phyloP scores from a whole-genome alignment of 2,797 vertebrate genomes.

The Coendou prehensilis region DNA sequence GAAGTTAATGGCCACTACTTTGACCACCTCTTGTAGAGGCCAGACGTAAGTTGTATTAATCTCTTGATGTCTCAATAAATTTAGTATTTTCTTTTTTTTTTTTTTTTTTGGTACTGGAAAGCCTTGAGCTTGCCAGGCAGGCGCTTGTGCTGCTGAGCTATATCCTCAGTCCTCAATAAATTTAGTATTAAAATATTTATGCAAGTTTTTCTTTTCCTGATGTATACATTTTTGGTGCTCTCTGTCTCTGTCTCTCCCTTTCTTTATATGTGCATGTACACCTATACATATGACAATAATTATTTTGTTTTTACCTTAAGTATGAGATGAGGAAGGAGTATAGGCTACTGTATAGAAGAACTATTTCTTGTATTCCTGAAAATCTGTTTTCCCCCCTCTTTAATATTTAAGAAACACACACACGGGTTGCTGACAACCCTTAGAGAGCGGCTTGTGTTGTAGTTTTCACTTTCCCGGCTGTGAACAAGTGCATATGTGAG shows the following conservation, averaged over 20 bases:
- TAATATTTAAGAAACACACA: constrained; percentile 82
- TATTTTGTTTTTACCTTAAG: constrained; percentile 68
- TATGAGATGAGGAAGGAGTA: constrained; percentile 69
- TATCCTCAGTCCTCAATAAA: not conserved
- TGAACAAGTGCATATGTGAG: constrained; percentile 85
- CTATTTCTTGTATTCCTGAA: constrained; percentile 73
- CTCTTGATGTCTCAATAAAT: not conserved
- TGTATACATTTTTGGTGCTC: not conserved
- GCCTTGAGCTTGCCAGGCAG: no score
- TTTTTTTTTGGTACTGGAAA: no score
- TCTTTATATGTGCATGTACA: not conserved
- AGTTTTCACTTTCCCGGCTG: constrained; percentile 83
- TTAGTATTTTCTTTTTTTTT: not conserved
- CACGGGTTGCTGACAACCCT: constrained; percentile 79
- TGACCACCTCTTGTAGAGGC: not conserved
- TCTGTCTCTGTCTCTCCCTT: not conserved
- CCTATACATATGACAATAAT: not conserved
- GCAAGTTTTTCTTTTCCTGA: not conserved
- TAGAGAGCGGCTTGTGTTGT: constrained; percentile 84
- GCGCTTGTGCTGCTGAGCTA: no score
- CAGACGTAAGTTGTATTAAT: not conserved
- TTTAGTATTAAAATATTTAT: not conserved
- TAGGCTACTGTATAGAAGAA: constrained; percentile 74
- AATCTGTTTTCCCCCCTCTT: constrained; percentile 73
- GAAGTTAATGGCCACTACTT: not conserved